These are phyloP conservation scores for Anas capensis DNA, from an alignment of 2,797 vertebrate species.

Conservation along the genomic window DNA sequence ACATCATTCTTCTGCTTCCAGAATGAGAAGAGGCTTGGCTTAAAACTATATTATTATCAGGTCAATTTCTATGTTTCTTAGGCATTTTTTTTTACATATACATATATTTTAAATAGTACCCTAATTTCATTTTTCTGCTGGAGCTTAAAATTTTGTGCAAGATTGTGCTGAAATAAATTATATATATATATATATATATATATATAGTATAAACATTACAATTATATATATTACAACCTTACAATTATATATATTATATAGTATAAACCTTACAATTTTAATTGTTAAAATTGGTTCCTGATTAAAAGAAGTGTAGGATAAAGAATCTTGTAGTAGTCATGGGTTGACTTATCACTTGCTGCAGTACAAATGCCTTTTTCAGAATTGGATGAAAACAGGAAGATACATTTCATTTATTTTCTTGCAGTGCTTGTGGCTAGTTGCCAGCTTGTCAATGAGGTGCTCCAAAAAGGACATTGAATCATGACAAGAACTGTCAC, in stretches of 20 bases:
- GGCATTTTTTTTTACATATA: not conserved
- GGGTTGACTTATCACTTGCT: not conserved
- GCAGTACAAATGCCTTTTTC: not conserved
- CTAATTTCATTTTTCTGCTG: not conserved
- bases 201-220: not conserved
- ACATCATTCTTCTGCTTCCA: rapidly evolving
- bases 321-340: not conserved
- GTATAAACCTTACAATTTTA: not conserved
- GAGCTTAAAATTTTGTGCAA: not conserved
- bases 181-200: not conserved
- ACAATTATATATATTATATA: not conserved
- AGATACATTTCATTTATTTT: slow-evolving; percentile 30
- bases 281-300: not conserved
- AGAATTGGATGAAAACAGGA: not conserved
- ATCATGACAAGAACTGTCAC: slow-evolving; percentile 30
- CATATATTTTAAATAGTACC: not conserved
- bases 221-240: too few species aligned
- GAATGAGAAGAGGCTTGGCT: not conserved
- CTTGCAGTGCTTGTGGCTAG: not conserved
- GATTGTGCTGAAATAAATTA: not conserved
- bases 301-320: not conserved
- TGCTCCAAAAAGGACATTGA: slow-evolving; percentile 16
- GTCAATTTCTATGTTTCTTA: not conserved
- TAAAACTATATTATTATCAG: not conserved
- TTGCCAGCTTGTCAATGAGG: slow-evolving; percentile 12